These are phyloP conservation scores for Gibbula magus DNA, from an alignment of 2,888 invertebrate species.

Conservation along the genomic window DNA sequence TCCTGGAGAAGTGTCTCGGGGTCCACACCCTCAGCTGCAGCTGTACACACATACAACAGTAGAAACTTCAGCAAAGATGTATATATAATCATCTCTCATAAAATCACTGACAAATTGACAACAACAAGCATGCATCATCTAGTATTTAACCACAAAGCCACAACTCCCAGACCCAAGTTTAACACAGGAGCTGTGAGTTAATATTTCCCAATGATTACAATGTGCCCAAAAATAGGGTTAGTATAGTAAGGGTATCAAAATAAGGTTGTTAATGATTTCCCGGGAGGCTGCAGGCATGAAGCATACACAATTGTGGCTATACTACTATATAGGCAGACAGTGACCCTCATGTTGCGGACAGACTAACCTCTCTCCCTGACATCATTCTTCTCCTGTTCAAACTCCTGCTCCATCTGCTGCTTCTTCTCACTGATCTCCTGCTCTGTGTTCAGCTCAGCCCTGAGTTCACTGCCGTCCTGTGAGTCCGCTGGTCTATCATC, in stretches of 20 bases:
- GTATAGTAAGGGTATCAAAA: no score
- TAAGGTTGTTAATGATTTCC: no score
- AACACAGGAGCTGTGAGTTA: no score
- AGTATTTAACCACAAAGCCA: no score
- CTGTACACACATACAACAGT: conserved; percentile 6
- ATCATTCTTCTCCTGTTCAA: conserved; percentile 49
- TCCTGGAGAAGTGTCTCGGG: conserved; percentile 50
- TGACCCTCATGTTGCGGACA: neutral
- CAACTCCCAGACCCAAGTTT: no score
- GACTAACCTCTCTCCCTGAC: conserved; percentile 48
- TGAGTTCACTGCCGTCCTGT: conserved; percentile 28
- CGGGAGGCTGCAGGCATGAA: neutral
- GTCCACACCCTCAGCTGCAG: conserved; percentile 51
- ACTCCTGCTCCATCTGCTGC: conserved; percentile 32
- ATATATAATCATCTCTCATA: no score
- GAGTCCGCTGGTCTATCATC: conserved; percentile 23
- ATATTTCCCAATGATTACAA: no score
- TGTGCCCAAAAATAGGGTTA: no score
- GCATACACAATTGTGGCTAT: neutral
- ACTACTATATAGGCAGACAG: neutral
- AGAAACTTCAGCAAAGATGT: no score
- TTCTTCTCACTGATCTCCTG: conserved; percentile 35
- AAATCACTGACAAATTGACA: no score
- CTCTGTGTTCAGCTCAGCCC: conserved; percentile 27
- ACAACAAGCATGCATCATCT: no score